phyloP scores from a whole-genome alignment of 23 tunicate species.

The Pegea sp. region DNA sequence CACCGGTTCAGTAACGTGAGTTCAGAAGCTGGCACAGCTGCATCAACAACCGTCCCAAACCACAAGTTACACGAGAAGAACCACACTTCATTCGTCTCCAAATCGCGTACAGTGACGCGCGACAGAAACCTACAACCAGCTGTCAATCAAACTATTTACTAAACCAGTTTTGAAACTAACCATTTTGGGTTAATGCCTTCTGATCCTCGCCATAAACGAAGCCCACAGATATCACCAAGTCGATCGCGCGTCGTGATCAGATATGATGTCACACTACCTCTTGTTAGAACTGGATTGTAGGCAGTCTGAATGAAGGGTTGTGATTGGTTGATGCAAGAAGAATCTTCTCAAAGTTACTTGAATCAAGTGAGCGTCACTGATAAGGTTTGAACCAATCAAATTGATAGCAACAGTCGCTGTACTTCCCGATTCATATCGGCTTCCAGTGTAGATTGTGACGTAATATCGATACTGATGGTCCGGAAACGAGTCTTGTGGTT shows the following conservation, averaged over 20 bases:
- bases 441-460: constrained; percentile 47
- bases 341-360: constrained; percentile 9
- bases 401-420: constrained; percentile 29
- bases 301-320: no score
- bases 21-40: background rate
- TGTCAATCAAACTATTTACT: background rate
- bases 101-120: constrained; percentile 14
- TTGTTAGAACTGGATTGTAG: background rate
- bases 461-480: constrained; percentile 14
- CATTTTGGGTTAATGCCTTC: constrained; percentile 4
- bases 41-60: constrained; percentile 7
- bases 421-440: constrained; percentile 16
- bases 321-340: background rate
- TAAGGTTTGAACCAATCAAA: constrained; percentile 10
- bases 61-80: constrained; percentile 13
- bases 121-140: constrained; percentile 13
- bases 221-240: constrained; percentile 1
- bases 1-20: background rate
- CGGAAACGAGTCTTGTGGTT: constrained; percentile 15
- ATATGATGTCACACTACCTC: constrained; percentile 10
- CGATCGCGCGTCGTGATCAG: constrained; percentile 1
- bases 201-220: constrained; percentile 8
- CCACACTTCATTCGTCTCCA: constrained; percentile 18
- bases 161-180: constrained; percentile 4
- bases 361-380: constrained; percentile 24